Evolutionary conservation across 2,113 vertebrate species (phyloP), one percentile per base, ranked within the genome.

Genomic region (Pongo abelii): DNA sequence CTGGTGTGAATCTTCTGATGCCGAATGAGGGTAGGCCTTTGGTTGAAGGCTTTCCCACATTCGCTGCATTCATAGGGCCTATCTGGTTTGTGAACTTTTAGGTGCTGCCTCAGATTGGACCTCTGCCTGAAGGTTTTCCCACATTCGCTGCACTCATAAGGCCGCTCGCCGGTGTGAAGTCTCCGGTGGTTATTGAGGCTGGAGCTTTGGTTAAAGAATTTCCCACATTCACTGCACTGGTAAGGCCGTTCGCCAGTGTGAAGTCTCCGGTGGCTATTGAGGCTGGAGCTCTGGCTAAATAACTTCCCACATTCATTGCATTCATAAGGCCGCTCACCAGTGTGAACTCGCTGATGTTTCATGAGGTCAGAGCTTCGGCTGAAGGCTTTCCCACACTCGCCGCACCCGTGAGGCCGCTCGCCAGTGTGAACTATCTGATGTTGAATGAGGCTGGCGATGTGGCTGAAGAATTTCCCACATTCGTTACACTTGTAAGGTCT

Each of bases 91-190:
- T 97, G 97, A 86, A 97, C 80, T 78, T 97, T 96, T 59, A 96
- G 92, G 69, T 97, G 97, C 75, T 97, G 96, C 40, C 92, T 97
- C 75, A 97, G 85, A 89, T 97, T 97, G 22, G 97, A 96, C 77
- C 92, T 94, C 35, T 97, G 89, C 55, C 94, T 97, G 75, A 97
- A 97, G 38, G 94, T 78, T 96, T 97, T 97, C 61, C 96, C 91
- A 87, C 96, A 96, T 81, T 96, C 88, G 0, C 61, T 52, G 52
- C 96, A 96, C n/a, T 94, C 64, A 69, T 94, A 97, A 75, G 96
- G 94, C 10, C 89, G 52, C n/a, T 97, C 96, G 46, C 89, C 55
- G 8, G 94, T 96, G 64, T 97, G 96, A 92, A 96, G 89, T 64
- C 92, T 89, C 40, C 35, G 94, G 80, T 97, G 96, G 80, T 92